A percentile compares a stretch with the other conserved stretches of the same genome.
These are phyloP conservation scores for Drosophila simulans DNA, from an alignment of 1,140 invertebrate species.

Conservation along the genomic window DNA sequence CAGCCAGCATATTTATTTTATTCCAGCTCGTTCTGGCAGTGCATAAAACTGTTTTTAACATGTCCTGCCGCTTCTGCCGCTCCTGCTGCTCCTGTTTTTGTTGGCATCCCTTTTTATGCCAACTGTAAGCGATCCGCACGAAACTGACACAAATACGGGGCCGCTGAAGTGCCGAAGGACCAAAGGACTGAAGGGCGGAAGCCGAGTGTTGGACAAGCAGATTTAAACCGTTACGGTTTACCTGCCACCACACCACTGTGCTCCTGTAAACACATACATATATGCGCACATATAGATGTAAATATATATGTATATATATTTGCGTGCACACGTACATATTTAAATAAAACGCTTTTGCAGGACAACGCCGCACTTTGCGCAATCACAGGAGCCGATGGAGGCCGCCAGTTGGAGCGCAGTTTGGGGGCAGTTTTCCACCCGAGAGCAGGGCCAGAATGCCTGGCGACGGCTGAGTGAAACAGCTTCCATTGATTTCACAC, in stretches of 20 bases:
- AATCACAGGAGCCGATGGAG: constrained; percentile 57
- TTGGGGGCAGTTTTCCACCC: constrained; percentile 21
- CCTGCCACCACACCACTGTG: constrained; percentile 51
- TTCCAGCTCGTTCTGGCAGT: constrained; percentile 71
- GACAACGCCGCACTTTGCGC: constrained; percentile 75
- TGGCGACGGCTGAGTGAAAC: constrained; percentile 39
- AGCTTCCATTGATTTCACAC: constrained; percentile 77
- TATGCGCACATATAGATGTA: constrained; percentile 15
- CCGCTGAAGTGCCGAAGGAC: constrained; percentile 24
- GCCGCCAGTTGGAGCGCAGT: constrained; percentile 10
- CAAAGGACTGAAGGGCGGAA: constrained; percentile 7
- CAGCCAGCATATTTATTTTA: constrained; percentile 75
- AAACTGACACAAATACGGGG: constrained; percentile 65
- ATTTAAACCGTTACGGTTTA: constrained; percentile 81
- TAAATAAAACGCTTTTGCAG: constrained; percentile 80
- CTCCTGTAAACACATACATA: neutral
- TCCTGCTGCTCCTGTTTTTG: constrained; percentile 17
- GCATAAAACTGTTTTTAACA: constrained; percentile 80
- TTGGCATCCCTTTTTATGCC: constrained; percentile 72
- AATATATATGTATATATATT: constrained; percentile 3
- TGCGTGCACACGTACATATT: constrained; percentile 46
- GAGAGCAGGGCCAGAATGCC: neutral
- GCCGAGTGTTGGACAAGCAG: constrained; percentile 64
- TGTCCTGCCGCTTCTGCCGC: constrained; percentile 27
- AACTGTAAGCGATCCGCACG: constrained; percentile 78